Evolutionary conservation across 2,888 invertebrate species (phyloP), one percentile per base, ranked within the genome.

Genomic region (Sabatieria punctata): DNA sequence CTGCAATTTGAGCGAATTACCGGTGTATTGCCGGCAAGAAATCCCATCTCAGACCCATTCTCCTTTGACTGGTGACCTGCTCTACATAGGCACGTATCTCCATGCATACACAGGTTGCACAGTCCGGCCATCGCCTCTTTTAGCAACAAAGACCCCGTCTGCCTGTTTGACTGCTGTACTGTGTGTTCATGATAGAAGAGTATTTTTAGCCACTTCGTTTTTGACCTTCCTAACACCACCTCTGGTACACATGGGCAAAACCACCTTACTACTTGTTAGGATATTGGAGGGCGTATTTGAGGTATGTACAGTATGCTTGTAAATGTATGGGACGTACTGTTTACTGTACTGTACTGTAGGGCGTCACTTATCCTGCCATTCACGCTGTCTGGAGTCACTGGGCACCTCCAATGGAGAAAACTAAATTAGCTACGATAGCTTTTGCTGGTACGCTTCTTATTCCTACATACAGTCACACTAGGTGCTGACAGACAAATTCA

Each of bases 321-420:
- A 18, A 39, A 15, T 6, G 41, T 41, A 21, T 24, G 25, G 22
- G 21, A n/a, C 13, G 18, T 27, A 19, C 4, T 41, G 19, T 26
- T 41, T 4, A 24, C 6, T 18, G 8, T 18, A n/a, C n/a, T n/a
- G n/a, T n/a, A 30, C 15, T 38, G n/a, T 38, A 57, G 57, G 60
- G 60, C 23, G 58, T 58, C 41, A 55, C 58, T 22, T 60, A 58
- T 46, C 60, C 60, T 2, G 56, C 59, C 2, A 58, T 60, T 54
- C 60, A 59, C 48, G 59, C 57, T 2, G 50, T 60, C 41, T 59
- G 59, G 59, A 49, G 52, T 38, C 49, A 55, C 43, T 60, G 60
- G 60, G 60, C 60, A 1, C 60, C 60, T 1, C 51, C 52, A 11
- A 24, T 53, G 21, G 60, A 60, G 45, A 52, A 55, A 41, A 60